Percentiles rank a stretch among this genome's conserved stretches.
phyloP scores from a whole-genome alignment of 2,888 invertebrate species.

The Bunonema sp. region DNA sequence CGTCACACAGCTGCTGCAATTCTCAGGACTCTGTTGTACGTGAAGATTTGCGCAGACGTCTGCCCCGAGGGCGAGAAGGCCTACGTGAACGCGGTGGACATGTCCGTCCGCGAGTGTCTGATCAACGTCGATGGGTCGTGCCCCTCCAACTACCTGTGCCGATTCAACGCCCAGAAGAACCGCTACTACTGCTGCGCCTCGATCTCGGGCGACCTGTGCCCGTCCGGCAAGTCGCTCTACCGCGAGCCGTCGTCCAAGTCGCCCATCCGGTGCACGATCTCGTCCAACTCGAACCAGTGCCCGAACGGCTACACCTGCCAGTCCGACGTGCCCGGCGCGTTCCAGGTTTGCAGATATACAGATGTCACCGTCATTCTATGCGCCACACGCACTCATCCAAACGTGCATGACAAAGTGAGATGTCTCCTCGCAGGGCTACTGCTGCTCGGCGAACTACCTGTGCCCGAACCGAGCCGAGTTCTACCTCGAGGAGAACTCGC shows the following conservation, averaged over 20 bases:
- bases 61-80: constrained; percentile 42
- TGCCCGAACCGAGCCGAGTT: constrained; percentile 40
- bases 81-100: constrained; percentile 39
- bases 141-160: constrained; percentile 38
- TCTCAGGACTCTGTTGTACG: not conserved
- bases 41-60: constrained; percentile 19
- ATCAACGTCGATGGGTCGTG: constrained; percentile 40
- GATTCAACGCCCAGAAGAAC: constrained; percentile 35
- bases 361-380: no score
- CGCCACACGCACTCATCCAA: not conserved
- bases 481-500: constrained; percentile 32
- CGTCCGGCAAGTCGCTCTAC: constrained; percentile 37
- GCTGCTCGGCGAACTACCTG: constrained; percentile 32
- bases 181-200: constrained; percentile 42
- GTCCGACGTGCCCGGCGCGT: constrained; percentile 37
- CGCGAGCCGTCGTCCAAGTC: constrained; percentile 31
- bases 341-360: constrained; percentile 15
- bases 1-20: not conserved
- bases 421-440: constrained; percentile 23
- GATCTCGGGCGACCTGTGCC: constrained; percentile 37
- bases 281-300: constrained; percentile 25
- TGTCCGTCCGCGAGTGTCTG: constrained; percentile 37
- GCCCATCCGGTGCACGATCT: constrained; percentile 30
- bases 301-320: constrained; percentile 35
- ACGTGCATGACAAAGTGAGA: not conserved